Evolutionary conservation across 2,113 vertebrate species (phyloP).

Genomic region (Bagarius yarrelli): DNA sequence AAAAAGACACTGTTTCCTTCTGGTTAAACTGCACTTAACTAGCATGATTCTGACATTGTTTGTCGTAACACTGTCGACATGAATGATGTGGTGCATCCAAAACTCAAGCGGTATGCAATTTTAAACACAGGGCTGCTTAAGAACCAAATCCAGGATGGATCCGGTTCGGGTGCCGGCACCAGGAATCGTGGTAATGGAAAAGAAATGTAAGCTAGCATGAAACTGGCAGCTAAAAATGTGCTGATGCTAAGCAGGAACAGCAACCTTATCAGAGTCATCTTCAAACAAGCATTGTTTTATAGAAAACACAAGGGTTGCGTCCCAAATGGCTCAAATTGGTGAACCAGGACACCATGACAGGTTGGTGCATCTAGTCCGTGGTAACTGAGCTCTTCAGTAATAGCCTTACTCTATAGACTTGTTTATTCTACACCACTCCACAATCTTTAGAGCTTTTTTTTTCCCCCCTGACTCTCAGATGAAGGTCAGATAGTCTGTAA

Average conservation of each 20-base stretch:
- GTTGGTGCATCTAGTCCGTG: not conserved
- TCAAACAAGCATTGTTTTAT: not conserved
- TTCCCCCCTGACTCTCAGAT: not conserved
- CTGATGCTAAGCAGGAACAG: not conserved
- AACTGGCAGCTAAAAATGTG: not conserved
- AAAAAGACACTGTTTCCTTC: too few species aligned
- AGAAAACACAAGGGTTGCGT: not conserved
- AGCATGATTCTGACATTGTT: too few species aligned
- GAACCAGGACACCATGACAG: not conserved
- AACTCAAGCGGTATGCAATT: too few species aligned
- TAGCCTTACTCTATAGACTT: not conserved
- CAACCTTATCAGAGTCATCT: not conserved
- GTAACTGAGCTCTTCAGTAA: not conserved
- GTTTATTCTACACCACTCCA: not conserved
- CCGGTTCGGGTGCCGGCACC: not conserved
- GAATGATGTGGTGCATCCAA: too few species aligned
- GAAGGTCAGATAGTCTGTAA: not conserved
- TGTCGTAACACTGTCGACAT: too few species aligned
- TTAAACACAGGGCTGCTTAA: too few species aligned
- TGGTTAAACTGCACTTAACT: too few species aligned
- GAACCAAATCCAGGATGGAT: not conserved
- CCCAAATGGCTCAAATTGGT: not conserved
- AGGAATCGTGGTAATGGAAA: not conserved
- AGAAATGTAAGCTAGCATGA: not conserved
- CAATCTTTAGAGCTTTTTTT: too few species aligned